These are phyloP conservation scores for Sceliomorpha sp. DNA, from an alignment of 2,888 invertebrate species.

Conservation along the genomic window DNA sequence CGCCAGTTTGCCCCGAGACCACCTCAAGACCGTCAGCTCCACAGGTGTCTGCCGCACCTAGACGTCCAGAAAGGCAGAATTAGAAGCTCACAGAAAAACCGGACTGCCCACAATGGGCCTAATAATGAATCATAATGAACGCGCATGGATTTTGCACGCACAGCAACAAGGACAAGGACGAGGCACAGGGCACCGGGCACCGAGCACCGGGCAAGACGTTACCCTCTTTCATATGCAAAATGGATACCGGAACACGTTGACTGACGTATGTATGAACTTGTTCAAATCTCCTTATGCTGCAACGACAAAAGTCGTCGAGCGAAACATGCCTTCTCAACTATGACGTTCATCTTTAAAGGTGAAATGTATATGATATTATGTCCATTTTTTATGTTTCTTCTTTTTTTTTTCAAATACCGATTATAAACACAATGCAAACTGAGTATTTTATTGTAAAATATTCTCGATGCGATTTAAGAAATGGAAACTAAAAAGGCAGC, in stretches of 20 bases:
- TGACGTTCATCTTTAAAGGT: slow-evolving; percentile 22
- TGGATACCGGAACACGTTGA: slow-evolving; percentile 43
- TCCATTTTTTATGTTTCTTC: slow-evolving; percentile 1
- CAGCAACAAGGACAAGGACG: slow-evolving; percentile 22
- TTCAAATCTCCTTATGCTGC: slow-evolving; percentile 1
- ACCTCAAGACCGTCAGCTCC: slow-evolving; percentile 58
- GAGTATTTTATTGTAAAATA: not conserved
- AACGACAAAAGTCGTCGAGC: slow-evolving; percentile 20
- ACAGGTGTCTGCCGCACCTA: slow-evolving; percentile 72
- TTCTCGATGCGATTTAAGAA: too few species aligned
- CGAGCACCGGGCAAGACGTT: slow-evolving; percentile 58
- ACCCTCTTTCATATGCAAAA: slow-evolving; percentile 69
- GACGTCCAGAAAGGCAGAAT: slow-evolving; percentile 57
- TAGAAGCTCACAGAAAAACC: slow-evolving; percentile 64
- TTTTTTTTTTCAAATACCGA: not conserved
- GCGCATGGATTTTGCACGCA: slow-evolving; percentile 57
- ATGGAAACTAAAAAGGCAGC: not conserved
- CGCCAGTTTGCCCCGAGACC: too few species aligned
- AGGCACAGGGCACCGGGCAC: slow-evolving; percentile 41
- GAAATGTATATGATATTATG: not conserved
- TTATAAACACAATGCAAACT: slow-evolving; percentile 14
- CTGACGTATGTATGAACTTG: slow-evolving; percentile 28
- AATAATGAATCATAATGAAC: slow-evolving; percentile 75
- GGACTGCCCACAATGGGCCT: slow-evolving; percentile 70
- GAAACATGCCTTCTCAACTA: too few species aligned